A percentile compares a stretch with the other conserved stretches of the same genome.
phyloP scores from a whole-genome alignment of 2,888 invertebrate species.

The Phanerotoma sp. region DNA sequence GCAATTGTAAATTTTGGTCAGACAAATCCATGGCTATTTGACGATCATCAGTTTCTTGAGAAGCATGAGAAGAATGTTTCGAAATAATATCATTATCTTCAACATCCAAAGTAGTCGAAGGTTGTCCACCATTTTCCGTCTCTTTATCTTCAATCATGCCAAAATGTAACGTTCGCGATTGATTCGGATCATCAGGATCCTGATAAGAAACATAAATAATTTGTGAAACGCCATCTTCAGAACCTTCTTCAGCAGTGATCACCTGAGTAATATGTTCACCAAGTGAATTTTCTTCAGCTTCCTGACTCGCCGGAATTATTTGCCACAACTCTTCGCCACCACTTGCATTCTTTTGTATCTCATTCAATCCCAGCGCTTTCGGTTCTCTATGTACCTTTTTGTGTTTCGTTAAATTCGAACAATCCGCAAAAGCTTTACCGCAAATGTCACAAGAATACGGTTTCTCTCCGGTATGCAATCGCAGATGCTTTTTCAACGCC shows the following conservation, averaged over 20 bases:
- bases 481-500: conserved; percentile 67
- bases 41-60: conserved; percentile 32
- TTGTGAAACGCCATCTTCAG: conserved; percentile 54
- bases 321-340: conserved; percentile 49
- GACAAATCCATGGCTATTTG: conserved; percentile 42
- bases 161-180: conserved; percentile 54
- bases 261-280: conserved; percentile 48
- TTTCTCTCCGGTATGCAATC: conserved; percentile 68
- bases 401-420: conserved; percentile 73
- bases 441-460: conserved; percentile 74
- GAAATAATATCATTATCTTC: conserved; percentile 35
- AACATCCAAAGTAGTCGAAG: conserved; percentile 42
- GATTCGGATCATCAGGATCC: conserved; percentile 56
- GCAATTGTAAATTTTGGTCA: conserved; percentile 51
- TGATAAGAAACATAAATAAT: conserved; percentile 61
- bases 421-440: conserved; percentile 73
- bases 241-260: conserved; percentile 45
- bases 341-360: conserved; percentile 36
- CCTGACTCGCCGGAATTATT: conserved; percentile 45
- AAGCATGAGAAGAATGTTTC: conserved; percentile 31
- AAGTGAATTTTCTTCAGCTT: conserved; percentile 40
- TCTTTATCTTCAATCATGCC: conserved; percentile 46
- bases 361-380: conserved; percentile 40
- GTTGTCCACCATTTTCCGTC: conserved; percentile 32
- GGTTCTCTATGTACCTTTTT: conserved; percentile 59